Percentiles rank a stretch among this genome's conserved stretches.
These are phyloP conservation scores for Bugulina stolonifera DNA, from an alignment of 2,888 invertebrate species.

Conservation along the genomic window DNA sequence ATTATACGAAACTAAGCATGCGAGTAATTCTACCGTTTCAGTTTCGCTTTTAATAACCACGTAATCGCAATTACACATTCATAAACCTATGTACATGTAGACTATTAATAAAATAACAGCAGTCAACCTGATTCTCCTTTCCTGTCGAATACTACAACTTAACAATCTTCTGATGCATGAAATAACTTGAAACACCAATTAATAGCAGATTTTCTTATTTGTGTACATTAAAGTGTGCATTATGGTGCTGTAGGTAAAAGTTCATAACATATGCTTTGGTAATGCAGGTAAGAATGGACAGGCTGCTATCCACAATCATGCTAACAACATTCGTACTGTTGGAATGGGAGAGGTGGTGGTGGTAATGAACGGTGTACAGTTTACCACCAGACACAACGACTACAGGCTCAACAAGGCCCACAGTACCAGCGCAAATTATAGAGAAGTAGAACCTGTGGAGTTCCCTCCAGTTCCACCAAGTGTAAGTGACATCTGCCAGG, in stretches of 20 bases:
- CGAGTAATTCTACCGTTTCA: too few relatives aligned
- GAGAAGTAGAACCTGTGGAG: conserved; percentile 36
- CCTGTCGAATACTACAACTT: too few relatives aligned
- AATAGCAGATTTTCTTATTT: not conserved
- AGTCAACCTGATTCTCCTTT: too few relatives aligned
- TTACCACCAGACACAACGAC: conserved; percentile 34
- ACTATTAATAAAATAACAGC: too few relatives aligned
- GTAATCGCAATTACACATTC: too few relatives aligned
- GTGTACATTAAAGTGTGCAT: not conserved
- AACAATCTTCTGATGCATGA: too few relatives aligned
- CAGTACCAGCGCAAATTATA: conserved; percentile 31
- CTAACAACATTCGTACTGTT: conserved; percentile 37
- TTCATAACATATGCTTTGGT: not conserved
- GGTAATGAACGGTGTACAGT: conserved; percentile 42
- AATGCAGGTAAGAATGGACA: conserved; percentile 27
- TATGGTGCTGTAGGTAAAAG: not conserved
- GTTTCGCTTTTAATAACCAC: too few relatives aligned
- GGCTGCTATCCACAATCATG: conserved; percentile 39
- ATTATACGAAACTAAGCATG: too few relatives aligned
- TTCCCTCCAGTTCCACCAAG: conserved; percentile 40
- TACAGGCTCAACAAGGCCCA: conserved; percentile 31
- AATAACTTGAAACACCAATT: too few relatives aligned
- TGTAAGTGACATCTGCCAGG: too few relatives aligned
- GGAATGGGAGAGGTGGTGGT: conserved; percentile 32
- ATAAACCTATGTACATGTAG: too few relatives aligned